Conservation (phyloP, 2,113 vertebrate species). For the Tragelaphus strepsiceros region DNA sequence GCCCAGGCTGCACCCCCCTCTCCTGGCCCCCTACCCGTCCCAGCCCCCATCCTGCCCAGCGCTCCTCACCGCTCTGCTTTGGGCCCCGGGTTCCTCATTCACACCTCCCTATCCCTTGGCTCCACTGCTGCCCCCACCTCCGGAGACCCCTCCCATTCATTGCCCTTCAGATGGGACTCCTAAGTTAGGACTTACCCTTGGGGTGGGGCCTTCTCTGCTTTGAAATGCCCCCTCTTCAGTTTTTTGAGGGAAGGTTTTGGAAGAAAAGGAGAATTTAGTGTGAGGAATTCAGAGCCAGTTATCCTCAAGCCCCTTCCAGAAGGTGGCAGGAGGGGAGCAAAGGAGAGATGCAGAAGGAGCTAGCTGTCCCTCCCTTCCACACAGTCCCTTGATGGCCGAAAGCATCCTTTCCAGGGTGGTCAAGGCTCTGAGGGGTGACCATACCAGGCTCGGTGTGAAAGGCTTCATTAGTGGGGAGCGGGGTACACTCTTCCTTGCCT, state of each 20-base stretch:
- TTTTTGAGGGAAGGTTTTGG: constrained; percentile 34
- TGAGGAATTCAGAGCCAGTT: constrained; percentile 41
- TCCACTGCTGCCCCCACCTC: not conserved
- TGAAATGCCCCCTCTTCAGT: constrained; percentile 38
- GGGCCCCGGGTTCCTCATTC: constrained; percentile 33
- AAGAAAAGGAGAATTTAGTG: constrained; percentile 50
- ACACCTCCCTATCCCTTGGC: constrained; percentile 22
- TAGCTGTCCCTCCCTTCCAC: not conserved
- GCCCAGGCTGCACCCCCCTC: constrained; percentile 68
- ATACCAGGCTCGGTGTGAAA: not conserved
- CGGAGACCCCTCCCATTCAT: not conserved
- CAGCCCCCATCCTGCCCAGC: constrained; percentile 56
- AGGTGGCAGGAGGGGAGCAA: constrained; percentile 22
- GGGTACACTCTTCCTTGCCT: not conserved
- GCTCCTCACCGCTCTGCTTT: not conserved
- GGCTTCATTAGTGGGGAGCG: not conserved
- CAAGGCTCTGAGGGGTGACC: not conserved
- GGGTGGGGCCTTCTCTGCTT: constrained; percentile 30
- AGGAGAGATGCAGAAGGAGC: not conserved
- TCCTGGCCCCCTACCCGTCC: constrained; percentile 57
- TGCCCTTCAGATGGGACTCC: constrained; percentile 51
- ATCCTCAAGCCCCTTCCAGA: not conserved
- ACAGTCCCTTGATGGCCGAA: not conserved
- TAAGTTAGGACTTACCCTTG: not conserved
- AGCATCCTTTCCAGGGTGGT: constrained; percentile 18